phyloP scores from a whole-genome alignment of 2,113 vertebrate genomes.

The Athene noctua region DNA sequence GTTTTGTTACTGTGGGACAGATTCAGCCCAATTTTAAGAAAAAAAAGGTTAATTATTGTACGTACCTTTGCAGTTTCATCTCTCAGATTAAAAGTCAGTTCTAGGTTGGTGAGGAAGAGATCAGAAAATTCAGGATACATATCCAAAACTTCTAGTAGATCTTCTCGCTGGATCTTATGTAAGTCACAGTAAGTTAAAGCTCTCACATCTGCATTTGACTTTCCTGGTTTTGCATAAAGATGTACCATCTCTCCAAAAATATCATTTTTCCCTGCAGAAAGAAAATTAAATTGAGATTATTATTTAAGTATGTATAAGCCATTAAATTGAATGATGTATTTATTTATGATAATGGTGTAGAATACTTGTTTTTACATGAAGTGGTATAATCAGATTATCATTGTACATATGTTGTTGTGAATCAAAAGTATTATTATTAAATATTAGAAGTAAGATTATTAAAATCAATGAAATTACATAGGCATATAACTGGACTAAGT shows the following conservation, averaged over 20 bases:
- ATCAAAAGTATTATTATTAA: background rate
- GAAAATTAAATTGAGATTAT: background rate
- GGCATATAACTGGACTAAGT: background rate
- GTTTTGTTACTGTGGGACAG: background rate
- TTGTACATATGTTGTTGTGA: background rate
- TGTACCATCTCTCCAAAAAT: conserved; percentile 99
- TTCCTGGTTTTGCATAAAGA: conserved; percentile 92
- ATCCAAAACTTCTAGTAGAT: conserved; percentile 94
- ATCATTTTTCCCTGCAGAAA: conserved; percentile 91
- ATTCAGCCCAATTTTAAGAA: background rate
- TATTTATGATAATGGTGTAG: background rate
- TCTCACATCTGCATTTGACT: conserved; percentile 94
- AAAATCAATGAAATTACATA: background rate
- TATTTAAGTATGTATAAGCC: background rate
- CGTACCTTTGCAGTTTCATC: conserved; percentile 88
- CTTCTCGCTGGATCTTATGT: conserved; percentile 95
- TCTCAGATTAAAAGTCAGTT: conserved; percentile 95
- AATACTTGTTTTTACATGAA: background rate
- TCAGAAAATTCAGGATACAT: conserved; percentile 99
- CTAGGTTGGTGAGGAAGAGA: conserved; percentile 92
- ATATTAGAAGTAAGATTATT: background rate
- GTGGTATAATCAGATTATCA: background rate
- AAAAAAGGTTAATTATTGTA: background rate
- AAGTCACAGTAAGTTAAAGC: conserved; percentile 97
- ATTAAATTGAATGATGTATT: background rate